A percentile compares a stretch with the other conserved stretches of the same genome.
phyloP scores from a whole-genome alignment of 2,113 vertebrate species.

The Periophthalmodon schlosseri region DNA sequence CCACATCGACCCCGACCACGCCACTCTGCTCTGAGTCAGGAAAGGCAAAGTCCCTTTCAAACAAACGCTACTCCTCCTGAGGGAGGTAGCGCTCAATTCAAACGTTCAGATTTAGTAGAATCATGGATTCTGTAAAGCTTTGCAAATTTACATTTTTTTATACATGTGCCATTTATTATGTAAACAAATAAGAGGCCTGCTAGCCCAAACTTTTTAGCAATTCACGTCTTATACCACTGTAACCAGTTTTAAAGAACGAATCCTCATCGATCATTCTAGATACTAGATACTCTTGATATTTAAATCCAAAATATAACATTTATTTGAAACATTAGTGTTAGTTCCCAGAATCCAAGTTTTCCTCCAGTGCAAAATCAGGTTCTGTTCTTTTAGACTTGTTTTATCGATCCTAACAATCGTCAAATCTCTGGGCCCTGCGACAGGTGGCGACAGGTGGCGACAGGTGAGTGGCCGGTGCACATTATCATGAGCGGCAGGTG shows the following conservation, averaged over 20 bases:
- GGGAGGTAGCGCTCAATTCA: conserved; percentile 32
- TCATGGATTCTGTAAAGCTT: conserved; percentile 9
- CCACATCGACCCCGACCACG: conserved; percentile 88
- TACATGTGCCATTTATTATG: conserved; percentile 27
- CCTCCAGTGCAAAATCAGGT: conserved; percentile 74
- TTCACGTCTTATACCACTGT: neutral
- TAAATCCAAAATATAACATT: neutral
- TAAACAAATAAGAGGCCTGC: conserved; percentile 1
- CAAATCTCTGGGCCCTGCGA: too few relatives aligned
- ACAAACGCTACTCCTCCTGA: conserved; percentile 1
- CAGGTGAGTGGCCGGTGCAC: too few relatives aligned
- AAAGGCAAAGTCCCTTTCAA: conserved; percentile 32
- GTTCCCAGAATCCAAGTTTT: conserved; percentile 62
- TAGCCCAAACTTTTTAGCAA: neutral
- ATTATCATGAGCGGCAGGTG: neutral
- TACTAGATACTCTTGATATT: neutral
- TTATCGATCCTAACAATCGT: neutral
- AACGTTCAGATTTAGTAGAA: conserved; percentile 29
- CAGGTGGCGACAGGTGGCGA: too few relatives aligned
- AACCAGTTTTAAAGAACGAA: neutral
- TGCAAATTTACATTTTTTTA: conserved; percentile 25
- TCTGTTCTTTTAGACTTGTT: conserved; percentile 13
- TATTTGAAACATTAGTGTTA: conserved; percentile 18
- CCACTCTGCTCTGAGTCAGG: conserved; percentile 67
- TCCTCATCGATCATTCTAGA: neutral